These are phyloP conservation scores for Lepidostoma basale DNA, from an alignment of 1,140 invertebrate genomes.

Conservation along the genomic window DNA sequence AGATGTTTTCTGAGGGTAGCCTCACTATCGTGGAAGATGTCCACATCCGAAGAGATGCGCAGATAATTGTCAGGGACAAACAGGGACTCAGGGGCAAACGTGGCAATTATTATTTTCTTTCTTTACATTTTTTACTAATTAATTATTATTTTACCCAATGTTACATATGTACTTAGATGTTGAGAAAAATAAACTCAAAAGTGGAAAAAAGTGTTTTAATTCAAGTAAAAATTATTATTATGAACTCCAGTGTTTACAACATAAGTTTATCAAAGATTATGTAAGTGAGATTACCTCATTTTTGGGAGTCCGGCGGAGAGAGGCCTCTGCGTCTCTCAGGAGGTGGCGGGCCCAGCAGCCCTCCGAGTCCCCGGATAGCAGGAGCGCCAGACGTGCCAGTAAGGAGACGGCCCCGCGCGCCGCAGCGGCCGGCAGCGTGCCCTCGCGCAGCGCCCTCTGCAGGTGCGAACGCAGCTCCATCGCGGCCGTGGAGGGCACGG, in stretches of 20 bases:
- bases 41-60: too few species aligned
- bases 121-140: too few species aligned
- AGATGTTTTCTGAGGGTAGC: too few species aligned
- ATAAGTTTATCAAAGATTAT: too few species aligned
- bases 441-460: slow-evolving; percentile 46
- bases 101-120: too few species aligned
- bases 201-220: background rate
- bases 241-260: too few species aligned
- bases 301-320: slow-evolving; percentile 48
- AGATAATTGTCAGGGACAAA: too few species aligned
- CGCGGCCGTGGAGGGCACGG: background rate
- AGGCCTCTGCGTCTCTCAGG: slow-evolving; percentile 51
- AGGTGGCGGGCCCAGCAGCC: slow-evolving; percentile 51
- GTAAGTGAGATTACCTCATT: background rate
- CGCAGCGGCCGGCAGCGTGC: slow-evolving; percentile 46
- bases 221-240: background rate
- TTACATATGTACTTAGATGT: too few species aligned
- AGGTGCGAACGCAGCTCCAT: slow-evolving; percentile 49
- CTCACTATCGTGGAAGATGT: too few species aligned
- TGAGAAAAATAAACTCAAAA: background rate
- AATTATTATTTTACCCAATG: too few species aligned
- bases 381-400: slow-evolving; percentile 50
- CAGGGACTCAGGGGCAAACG: too few species aligned
- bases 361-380: background rate
- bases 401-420: slow-evolving; percentile 30